Evolutionary conservation across 2,797 vertebrate species (phyloP).

Genomic region (Xiphophorus birchmanni): DNA sequence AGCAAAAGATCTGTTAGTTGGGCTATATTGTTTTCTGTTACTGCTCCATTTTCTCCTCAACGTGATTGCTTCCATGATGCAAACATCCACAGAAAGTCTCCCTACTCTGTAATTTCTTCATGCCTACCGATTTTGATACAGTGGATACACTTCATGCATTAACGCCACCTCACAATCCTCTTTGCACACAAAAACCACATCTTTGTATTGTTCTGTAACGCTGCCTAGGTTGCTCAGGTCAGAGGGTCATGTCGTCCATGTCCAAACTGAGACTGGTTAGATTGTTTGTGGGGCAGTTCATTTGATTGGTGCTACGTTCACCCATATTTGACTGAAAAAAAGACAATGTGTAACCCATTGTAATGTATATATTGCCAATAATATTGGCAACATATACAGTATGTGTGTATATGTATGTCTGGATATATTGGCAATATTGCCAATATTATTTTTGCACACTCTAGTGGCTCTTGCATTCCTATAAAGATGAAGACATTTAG

Average conservation of each 20-base stretch:
- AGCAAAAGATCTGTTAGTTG: background rate
- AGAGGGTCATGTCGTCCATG: background rate
- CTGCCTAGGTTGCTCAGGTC: background rate
- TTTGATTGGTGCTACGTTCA: background rate
- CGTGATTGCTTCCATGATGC: background rate
- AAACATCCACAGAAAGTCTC: background rate
- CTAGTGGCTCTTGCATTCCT: conserved; percentile 20
- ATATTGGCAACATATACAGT: conserved; percentile 15
- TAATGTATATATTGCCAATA: conserved; percentile 27
- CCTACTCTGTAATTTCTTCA: background rate
- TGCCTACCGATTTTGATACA: background rate
- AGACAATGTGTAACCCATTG: background rate
- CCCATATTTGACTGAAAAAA: background rate
- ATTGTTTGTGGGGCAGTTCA: background rate
- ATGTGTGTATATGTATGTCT: too few relatives aligned
- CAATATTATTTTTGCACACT: conserved; percentile 38
- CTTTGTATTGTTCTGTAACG: background rate
- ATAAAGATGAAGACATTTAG: background rate
- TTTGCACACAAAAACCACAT: background rate
- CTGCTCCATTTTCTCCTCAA: background rate
- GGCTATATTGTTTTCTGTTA: background rate
- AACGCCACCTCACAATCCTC: background rate
- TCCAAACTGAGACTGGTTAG: background rate
- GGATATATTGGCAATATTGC: conserved; percentile 17
- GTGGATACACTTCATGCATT: background rate